Evolutionary conservation across 2,797 vertebrate genomes (phyloP).

Genomic region (Synaphobranchus kaupii): DNA sequence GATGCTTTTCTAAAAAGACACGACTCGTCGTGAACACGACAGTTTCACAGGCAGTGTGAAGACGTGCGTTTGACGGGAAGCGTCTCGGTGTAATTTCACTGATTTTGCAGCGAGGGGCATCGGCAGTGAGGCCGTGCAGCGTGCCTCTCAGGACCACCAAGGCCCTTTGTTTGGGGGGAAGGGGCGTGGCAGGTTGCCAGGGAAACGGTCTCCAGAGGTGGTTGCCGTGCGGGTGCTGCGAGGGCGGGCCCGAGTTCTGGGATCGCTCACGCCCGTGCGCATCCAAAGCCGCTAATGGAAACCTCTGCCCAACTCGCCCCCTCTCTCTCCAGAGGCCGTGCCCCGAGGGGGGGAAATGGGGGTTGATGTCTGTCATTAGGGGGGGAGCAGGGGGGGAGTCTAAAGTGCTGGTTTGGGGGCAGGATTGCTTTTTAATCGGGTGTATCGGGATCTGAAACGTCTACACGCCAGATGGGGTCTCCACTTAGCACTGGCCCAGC

Average conservation of each 20-base stretch:
- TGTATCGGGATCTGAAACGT: slow-evolving; percentile 34
- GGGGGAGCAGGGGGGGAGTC: slow-evolving; percentile 13
- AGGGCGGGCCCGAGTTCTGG: not conserved
- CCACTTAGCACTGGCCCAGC: slow-evolving; percentile 37
- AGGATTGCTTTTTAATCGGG: slow-evolving; percentile 55
- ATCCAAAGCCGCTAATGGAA: slow-evolving; percentile 25
- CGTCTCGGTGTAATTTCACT: not conserved
- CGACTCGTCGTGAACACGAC: not conserved
- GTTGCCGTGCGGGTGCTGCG: not conserved
- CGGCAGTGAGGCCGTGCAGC: not conserved
- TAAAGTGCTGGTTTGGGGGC: slow-evolving; percentile 58
- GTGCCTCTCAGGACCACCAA: not conserved
- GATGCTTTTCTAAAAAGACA: not conserved
- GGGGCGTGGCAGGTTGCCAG: not conserved
- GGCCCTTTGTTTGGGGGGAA: not conserved
- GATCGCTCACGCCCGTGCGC: not conserved
- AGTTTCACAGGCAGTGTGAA: not conserved
- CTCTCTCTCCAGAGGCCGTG: not conserved
- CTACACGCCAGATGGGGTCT: slow-evolving; percentile 49
- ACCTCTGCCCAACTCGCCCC: not conserved
- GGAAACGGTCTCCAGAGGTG: not conserved
- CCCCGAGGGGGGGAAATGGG: slow-evolving; percentile 41
- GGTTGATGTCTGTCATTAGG: slow-evolving; percentile 24
- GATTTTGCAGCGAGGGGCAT: not conserved
- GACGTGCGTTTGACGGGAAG: not conserved